These are phyloP conservation scores for Clarias platycephalus DNA, from an alignment of 2,797 vertebrate genomes.

Conservation along the genomic window DNA sequence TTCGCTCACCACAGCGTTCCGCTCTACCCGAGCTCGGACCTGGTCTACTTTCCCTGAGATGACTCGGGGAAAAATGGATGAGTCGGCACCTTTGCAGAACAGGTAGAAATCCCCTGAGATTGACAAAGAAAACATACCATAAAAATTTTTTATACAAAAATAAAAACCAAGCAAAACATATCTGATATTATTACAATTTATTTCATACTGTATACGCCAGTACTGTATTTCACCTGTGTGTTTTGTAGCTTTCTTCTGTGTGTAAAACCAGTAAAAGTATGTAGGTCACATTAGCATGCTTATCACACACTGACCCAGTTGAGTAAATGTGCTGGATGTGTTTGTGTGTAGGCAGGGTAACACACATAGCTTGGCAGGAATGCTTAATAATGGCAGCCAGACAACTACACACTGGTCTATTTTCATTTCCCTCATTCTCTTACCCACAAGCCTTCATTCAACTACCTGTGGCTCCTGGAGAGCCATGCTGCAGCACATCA, in stretches of 20 bases:
- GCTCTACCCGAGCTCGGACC: conserved; percentile 86
- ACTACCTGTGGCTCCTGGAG: not conserved
- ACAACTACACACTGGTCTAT: not conserved
- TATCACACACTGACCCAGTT: conserved; percentile 46
- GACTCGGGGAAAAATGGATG: conserved; percentile 92
- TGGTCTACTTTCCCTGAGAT: conserved; percentile 91
- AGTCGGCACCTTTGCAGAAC: conserved; percentile 97
- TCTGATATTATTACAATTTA: not conserved
- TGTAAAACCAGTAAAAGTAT: not conserved
- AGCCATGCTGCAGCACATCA: not conserved
- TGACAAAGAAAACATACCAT: conserved; percentile 37
- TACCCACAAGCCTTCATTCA: not conserved
- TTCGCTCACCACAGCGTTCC: conserved; percentile 92
- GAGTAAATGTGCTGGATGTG: conserved; percentile 26
- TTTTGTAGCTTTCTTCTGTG: not conserved
- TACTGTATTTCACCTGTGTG: not conserved
- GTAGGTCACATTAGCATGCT: conserved; percentile 39
- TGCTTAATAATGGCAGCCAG: not conserved
- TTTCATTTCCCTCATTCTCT: not conserved
- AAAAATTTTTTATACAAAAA: not conserved
- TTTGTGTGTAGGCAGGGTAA: conserved; percentile 28
- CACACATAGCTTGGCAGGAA: conserved; percentile 26
- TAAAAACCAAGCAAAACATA: not conserved
- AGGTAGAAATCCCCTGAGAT: conserved; percentile 85
- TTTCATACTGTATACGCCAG: not conserved